phyloP scores from a whole-genome alignment of 2,797 vertebrate species.

The Sebastes itinus region DNA sequence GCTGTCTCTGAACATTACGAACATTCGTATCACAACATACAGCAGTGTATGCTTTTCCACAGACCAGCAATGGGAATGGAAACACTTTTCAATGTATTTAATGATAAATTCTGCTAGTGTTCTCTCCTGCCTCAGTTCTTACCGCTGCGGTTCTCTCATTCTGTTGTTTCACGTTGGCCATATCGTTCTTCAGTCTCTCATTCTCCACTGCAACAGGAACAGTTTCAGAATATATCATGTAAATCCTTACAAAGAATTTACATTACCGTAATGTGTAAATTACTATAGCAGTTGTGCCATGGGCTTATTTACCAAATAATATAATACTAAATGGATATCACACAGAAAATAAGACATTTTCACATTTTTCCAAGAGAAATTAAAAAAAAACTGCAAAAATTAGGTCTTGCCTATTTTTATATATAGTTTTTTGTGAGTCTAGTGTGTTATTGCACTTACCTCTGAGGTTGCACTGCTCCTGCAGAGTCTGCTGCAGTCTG shows the following conservation, averaged over 20 bases:
- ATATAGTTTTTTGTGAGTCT: not conserved
- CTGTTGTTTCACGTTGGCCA: constrained; percentile 58
- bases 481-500: constrained; percentile 86
- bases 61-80: not conserved
- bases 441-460: constrained; percentile 71
- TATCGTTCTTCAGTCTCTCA: constrained; percentile 61
- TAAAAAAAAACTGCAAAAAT: too few species aligned
- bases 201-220: constrained; percentile 74
- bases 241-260: too few species aligned
- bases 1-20: not conserved
- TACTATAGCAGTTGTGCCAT: rapidly evolving
- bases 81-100: not conserved
- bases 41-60: not conserved
- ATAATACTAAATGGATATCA: too few species aligned
- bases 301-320: too few species aligned
- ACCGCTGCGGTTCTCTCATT: constrained; percentile 66
- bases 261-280: rapidly evolving
- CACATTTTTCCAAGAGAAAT: too few species aligned
- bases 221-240: not conserved
- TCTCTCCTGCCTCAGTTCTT: not conserved
- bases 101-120: not conserved
- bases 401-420: too few species aligned
- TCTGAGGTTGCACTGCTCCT: constrained; percentile 89
- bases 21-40: not conserved
- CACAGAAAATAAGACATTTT: too few species aligned